Evolutionary conservation across 2,113 vertebrate genomes (phyloP), one percentile per base, ranked within the genome.

Genomic region (Leucoraja erinaceus): DNA sequence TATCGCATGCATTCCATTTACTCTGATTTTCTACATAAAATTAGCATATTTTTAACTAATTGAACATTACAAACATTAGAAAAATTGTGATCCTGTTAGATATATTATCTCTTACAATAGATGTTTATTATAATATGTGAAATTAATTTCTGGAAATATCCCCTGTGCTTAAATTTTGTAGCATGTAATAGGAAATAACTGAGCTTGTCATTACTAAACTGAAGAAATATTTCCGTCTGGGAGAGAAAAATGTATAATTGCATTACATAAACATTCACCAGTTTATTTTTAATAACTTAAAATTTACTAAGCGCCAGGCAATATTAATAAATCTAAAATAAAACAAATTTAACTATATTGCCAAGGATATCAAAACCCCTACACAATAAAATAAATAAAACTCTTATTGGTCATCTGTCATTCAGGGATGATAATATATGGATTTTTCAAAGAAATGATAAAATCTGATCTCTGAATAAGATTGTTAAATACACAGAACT

Each of bases 141-240:
- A 90, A 70, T 90, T 38, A 90, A 90, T 90, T 90, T 90, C 33
- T 70, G 88, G 68, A 72, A 68, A 33, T 91, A 91, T 91, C 38
- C 38, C 14, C 10, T 68, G 22, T 91, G 66, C 59, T 91, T 91
- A 72, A 54, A 47, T 25, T 72, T 14, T 47, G 68, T 72, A 72
- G 33, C 12, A 66, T 31, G 22, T 14, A 47, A 91, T 91, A 18
- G 68, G 9, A 38, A 91, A 54, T 91, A 47, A 16, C 22, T 72
- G 63, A 91, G 90, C 72, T 70, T 70, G 68, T 54, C 68, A 72
- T 91, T 70, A 74, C 38, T 72, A 91, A 91, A 72, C 33, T 38
- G 68, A 38, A 54, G 90, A 47, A 63, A 47, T 91, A 20, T 91
- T 91, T 90, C 88, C 38, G 18, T 47, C 63, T 91, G 88, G 66